A percentile compares a stretch with the other conserved stretches of the same genome.
phyloP scores from a whole-genome alignment of 2,797 vertebrate species.

The Falco novaeseelandiae region DNA sequence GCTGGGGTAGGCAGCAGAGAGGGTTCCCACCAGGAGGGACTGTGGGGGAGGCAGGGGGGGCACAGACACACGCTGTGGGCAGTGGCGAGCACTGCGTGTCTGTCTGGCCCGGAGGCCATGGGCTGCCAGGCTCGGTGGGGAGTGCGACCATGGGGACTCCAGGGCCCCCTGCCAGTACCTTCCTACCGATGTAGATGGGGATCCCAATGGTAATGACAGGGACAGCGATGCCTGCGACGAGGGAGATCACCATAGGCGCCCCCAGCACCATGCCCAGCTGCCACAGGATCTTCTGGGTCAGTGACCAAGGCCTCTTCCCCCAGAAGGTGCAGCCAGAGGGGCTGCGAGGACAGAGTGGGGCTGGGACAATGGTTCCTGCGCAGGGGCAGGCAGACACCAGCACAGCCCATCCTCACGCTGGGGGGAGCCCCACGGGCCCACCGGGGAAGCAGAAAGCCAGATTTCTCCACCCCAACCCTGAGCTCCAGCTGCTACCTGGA shows the following conservation, averaged over 20 bases:
- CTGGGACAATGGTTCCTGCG: rapidly evolving
- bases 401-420: rapidly evolving
- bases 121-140: not conserved
- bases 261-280: constrained; percentile 91
- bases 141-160: not conserved
- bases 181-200: constrained; percentile 90
- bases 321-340: constrained; percentile 93
- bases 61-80: not conserved
- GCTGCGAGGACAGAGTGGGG: constrained; percentile 50
- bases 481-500: not conserved
- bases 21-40: not conserved
- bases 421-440: not conserved
- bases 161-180: constrained; percentile 74
- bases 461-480: not conserved
- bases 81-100: rapidly evolving
- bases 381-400: not conserved
- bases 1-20: not conserved
- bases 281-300: constrained; percentile 87
- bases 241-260: constrained; percentile 88
- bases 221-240: constrained; percentile 87
- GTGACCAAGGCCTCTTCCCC: constrained; percentile 91
- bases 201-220: constrained; percentile 89
- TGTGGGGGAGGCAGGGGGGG: not conserved
- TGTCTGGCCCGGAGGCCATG: not conserved
- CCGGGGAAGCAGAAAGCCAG: rapidly evolving